Evolutionary conservation across 2,113 vertebrate species (phyloP).

Genomic region (Apteryx mantelli): DNA sequence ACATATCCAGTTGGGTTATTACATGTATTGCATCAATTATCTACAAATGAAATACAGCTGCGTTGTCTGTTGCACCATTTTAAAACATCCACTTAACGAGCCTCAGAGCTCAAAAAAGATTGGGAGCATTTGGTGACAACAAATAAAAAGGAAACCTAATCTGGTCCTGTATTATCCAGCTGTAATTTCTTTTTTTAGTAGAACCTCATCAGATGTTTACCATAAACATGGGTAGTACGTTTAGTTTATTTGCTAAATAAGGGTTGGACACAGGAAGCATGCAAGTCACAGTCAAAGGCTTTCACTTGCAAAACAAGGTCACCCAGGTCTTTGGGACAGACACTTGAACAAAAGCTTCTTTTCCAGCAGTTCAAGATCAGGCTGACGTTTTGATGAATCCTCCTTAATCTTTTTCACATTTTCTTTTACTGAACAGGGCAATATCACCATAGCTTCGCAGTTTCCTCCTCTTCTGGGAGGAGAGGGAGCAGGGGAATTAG

Average conservation of each 20-base stretch:
- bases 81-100: slow-evolving; percentile 65
- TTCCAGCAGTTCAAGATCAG: slow-evolving; percentile 13
- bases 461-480: slow-evolving; percentile 33
- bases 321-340: neutral
- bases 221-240: slow-evolving; percentile 87
- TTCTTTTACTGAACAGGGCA: slow-evolving; percentile 35
- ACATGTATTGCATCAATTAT: slow-evolving; percentile 77
- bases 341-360: neutral
- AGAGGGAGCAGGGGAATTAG: slow-evolving; percentile 2
- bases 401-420: slow-evolving; percentile 74
- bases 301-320: slow-evolving; percentile 76
- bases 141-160: slow-evolving; percentile 77
- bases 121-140: slow-evolving; percentile 68
- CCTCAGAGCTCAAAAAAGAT: slow-evolving; percentile 54
- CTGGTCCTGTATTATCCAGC: slow-evolving; percentile 49
- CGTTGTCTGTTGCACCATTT: slow-evolving; percentile 56
- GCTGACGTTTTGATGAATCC: slow-evolving; percentile 60
- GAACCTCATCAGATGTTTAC: slow-evolving; percentile 78
- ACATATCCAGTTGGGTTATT: slow-evolving; percentile 69
- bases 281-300: slow-evolving; percentile 58
- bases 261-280: slow-evolving; percentile 76
- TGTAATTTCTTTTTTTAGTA: slow-evolving; percentile 60
- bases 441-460: slow-evolving; percentile 29
- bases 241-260: slow-evolving; percentile 91
- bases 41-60: slow-evolving; percentile 82